Evolutionary conservation across 2,113 vertebrate species (phyloP).

Genomic region (Trichomycterus rosablanca): DNA sequence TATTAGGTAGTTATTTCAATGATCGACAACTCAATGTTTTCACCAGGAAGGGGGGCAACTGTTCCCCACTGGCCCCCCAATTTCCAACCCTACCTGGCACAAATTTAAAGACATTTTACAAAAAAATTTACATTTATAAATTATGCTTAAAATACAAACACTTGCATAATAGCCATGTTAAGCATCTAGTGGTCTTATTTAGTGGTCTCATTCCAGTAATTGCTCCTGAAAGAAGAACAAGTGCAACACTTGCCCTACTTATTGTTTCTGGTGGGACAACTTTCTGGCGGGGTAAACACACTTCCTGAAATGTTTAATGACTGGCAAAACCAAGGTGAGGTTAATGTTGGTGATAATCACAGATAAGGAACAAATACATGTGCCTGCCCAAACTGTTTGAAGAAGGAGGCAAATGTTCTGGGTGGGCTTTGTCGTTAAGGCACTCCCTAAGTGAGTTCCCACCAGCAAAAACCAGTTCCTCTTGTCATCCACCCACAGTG

Average conservation of each 20-base stretch:
- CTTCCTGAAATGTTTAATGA: slow-evolving; percentile 47
- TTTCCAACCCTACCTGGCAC: too few relatives aligned
- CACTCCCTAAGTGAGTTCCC: slow-evolving; percentile 7
- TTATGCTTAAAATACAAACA: too few relatives aligned
- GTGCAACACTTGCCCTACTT: neutral
- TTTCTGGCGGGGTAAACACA: slow-evolving; percentile 21
- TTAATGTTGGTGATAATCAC: slow-evolving; percentile 7
- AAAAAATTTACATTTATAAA: too few relatives aligned
- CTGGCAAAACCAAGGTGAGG: slow-evolving; percentile 24
- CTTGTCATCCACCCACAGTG: slow-evolving; percentile 32
- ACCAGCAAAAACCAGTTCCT: slow-evolving; percentile 36
- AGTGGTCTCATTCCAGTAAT: too few relatives aligned
- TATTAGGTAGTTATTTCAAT: too few relatives aligned
- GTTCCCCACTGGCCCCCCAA: too few relatives aligned
- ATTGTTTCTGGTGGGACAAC: slow-evolving; percentile 26
- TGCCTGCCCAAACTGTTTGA: slow-evolving; percentile 17
- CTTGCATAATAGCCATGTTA: too few relatives aligned
- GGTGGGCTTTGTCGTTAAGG: slow-evolving; percentile 24
- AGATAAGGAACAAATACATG: slow-evolving; percentile 39
- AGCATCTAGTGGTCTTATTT: too few relatives aligned
- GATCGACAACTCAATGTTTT: too few relatives aligned
- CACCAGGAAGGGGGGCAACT: too few relatives aligned
- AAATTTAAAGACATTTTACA: too few relatives aligned
- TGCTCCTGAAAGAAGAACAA: too few relatives aligned
- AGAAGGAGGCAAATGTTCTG: slow-evolving; percentile 15